Base-by-base conservation (phyloP, 2,888 invertebrate species). In the Pinctada fucata region DNA sequence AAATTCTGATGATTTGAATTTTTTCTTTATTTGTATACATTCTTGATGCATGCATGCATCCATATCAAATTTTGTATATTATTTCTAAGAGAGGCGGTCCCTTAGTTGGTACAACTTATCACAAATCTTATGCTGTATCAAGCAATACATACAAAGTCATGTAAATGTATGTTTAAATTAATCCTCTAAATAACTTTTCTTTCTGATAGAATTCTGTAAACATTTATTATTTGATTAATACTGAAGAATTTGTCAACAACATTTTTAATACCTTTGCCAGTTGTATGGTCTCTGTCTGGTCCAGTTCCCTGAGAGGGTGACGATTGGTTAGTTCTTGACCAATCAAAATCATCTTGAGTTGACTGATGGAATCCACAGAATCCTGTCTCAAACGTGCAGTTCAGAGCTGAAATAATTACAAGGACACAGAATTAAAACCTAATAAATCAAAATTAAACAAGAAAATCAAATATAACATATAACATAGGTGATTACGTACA, bases 241-340 rank as follows among this genome's bases (percentile, higher is more conserved):
- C 31, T 31, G 31, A 31, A 31, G 31, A 31, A 31, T 31, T 31
- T 31, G 31, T 31, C 31, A 31, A 31, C 31, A 31, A 31, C 31
- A 31, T 31, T 31, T 31, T 31, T 31, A 31, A 31, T 72, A 86
- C 86, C 86, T 75, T 72, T 51, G 52, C 90, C 89, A 2, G 90
- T 88, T 48, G 91, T 91, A 82, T 91, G 91, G 79, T 91, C 91
- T n/a, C 88, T 82, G 70, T 86, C 86, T 5, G 91, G 91, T 6
- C 91, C 91, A 16, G 90, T 91, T 2, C 87, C 86, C 0, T 67
- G n/a, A 3, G 88, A 86, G 31, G 86, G 86, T 13, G 90, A 86
- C 48, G 86, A 78, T 3, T 81, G 84, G 52, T 86, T 86, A 49
- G 85, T 86, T 80, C 87, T 79, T 6, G 85, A 84, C 90, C 90